Conservation (phyloP, 2,113 vertebrate genomes). For the Larimichthys crocea region DNA sequence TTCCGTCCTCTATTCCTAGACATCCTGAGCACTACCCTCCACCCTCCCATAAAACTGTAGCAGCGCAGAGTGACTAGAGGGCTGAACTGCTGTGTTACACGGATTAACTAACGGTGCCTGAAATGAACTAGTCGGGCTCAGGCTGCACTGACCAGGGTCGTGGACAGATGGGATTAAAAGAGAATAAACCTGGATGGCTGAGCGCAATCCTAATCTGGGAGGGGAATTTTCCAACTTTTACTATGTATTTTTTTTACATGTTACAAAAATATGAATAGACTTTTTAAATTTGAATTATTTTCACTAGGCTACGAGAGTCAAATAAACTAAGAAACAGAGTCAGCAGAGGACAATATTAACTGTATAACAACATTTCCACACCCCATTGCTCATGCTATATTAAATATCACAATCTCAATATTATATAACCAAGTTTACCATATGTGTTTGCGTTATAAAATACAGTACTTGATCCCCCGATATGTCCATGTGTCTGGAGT, state of each 20-base stretch:
- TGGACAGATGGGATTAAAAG: constrained; percentile 46
- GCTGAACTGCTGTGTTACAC: constrained; percentile 41
- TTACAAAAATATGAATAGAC: no score
- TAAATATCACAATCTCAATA: not conserved
- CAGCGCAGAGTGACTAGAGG: constrained; percentile 24
- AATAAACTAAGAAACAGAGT: not conserved
- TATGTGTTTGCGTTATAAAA: not conserved
- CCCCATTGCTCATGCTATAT: no score
- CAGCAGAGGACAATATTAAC: not conserved
- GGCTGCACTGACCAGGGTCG: not conserved
- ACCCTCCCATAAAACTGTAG: not conserved
- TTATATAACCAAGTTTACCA: no score
- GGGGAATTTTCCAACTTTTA: constrained; percentile 2
- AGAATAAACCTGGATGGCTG: not conserved
- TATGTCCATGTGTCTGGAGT: not conserved
- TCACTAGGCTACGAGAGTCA: not conserved
- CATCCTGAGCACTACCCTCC: not conserved
- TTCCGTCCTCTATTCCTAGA: constrained; percentile 24
- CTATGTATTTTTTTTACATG: no score
- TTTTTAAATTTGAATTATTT: no score
- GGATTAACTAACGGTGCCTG: constrained; percentile 48
- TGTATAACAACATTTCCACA: not conserved
- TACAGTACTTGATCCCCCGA: not conserved
- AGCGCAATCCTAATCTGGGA: not conserved
- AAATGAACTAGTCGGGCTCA: constrained; percentile 13